Percentiles rank a stretch among this genome's conserved stretches.
phyloP scores from a whole-genome alignment of 2,797 vertebrate species.

The Spheniscus humboldti region DNA sequence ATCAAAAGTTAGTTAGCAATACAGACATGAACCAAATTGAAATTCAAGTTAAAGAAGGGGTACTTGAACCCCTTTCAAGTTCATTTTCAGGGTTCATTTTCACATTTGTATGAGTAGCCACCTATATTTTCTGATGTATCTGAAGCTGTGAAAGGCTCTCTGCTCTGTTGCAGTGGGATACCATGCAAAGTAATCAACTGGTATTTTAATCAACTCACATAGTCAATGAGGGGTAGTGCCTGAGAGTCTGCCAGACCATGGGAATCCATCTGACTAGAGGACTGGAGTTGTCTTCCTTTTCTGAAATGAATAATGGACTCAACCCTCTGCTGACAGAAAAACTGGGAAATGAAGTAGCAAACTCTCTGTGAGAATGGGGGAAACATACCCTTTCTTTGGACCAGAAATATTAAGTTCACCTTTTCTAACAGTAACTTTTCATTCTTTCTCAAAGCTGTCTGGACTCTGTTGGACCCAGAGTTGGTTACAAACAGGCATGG shows the following conservation, averaged over 20 bases:
- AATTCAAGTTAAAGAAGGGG: not conserved
- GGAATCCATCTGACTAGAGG: not conserved
- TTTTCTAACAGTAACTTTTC: not conserved
- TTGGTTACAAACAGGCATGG: not conserved
- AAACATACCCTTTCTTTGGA: not conserved
- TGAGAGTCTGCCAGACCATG: not conserved
- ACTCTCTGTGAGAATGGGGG: not conserved
- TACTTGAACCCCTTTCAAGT: not conserved
- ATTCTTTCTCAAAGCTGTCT: not conserved
- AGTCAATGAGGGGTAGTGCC: not conserved
- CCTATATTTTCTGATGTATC: not conserved
- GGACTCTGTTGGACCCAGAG: not conserved
- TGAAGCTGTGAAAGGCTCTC: not conserved
- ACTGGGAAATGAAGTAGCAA: not conserved
- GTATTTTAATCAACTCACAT: not conserved
- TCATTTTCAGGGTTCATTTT: not conserved
- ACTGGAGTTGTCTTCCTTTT: not conserved
- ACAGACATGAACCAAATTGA: not conserved
- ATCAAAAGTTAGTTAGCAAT: not conserved
- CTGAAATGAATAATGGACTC: not conserved
- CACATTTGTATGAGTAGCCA: not conserved
- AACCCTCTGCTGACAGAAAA: not conserved
- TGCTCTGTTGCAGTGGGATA: not conserved
- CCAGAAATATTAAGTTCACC: not conserved
- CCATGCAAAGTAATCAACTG: not conserved